phyloP scores from a whole-genome alignment of 2,888 invertebrate species.

The Alloplasta piceator region DNA sequence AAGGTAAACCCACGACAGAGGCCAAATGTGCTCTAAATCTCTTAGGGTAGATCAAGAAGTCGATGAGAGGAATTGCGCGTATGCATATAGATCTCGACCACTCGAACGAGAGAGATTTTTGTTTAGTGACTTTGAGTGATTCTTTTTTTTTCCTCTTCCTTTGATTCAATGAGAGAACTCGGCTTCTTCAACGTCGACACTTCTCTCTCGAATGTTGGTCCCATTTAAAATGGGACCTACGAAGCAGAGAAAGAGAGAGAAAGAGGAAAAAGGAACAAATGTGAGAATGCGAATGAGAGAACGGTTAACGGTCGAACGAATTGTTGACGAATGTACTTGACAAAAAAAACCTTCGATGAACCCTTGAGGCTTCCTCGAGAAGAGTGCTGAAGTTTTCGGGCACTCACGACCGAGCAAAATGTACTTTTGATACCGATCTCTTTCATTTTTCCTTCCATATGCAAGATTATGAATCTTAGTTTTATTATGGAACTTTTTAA shows the following conservation, averaged over 20 bases:
- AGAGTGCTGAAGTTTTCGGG: conserved; percentile 32
- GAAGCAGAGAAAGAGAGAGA: neutral
- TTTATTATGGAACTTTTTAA: too few species aligned
- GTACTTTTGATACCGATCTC: conserved; percentile 32
- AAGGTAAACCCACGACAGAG: conserved; percentile 22
- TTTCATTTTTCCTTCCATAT: neutral
- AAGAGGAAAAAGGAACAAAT: too few species aligned
- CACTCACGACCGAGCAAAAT: conserved; percentile 3
- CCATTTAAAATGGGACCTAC: too few species aligned
- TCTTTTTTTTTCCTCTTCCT: conserved; percentile 64
- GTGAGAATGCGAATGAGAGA: conserved; percentile 43
- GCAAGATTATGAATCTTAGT: too few species aligned
- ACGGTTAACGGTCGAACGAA: conserved; percentile 75
- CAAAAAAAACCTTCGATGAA: conserved; percentile 9
- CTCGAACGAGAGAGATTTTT: conserved; percentile 76
- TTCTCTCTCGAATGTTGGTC: conserved; percentile 12
- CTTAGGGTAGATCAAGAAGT: conserved; percentile 80
- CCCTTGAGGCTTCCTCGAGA: conserved; percentile 26
- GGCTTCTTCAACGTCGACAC: conserved; percentile 42
- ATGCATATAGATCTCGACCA: conserved; percentile 62
- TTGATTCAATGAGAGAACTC: conserved; percentile 67
- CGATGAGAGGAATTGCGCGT: conserved; percentile 57
- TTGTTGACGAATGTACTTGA: conserved; percentile 61
- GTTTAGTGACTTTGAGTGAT: conserved; percentile 79
- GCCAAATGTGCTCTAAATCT: conserved; percentile 68